Conservation (phyloP, 2,797 vertebrate species). For the Poecilia velifera region DNA sequence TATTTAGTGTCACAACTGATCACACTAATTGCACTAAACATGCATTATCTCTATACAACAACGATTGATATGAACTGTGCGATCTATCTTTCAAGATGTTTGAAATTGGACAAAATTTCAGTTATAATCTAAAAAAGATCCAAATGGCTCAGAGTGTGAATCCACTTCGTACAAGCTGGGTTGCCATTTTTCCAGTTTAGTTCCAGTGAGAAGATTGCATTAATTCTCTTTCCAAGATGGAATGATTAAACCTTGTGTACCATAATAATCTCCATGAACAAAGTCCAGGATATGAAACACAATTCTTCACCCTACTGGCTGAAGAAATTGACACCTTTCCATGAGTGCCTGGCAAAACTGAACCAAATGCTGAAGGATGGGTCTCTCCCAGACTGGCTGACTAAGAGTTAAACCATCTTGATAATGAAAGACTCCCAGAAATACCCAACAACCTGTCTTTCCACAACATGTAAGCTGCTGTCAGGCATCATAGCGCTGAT, state of each 20-base stretch:
- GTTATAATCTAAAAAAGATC: constrained; percentile 6
- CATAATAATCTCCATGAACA: not conserved
- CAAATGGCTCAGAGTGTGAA: constrained; percentile 19
- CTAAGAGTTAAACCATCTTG: not conserved
- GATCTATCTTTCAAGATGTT: not conserved
- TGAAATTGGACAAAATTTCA: not conserved
- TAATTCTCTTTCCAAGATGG: not conserved
- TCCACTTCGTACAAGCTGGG: not conserved
- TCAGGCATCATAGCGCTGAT: not conserved
- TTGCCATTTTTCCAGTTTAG: not conserved
- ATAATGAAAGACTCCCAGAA: not conserved
- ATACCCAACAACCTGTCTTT: not conserved
- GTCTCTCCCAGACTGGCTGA: not conserved
- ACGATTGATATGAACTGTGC: not conserved
- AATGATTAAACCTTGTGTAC: not conserved
- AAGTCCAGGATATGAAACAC: not conserved
- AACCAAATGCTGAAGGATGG: not conserved
- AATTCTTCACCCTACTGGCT: no score
- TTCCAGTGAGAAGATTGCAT: not conserved
- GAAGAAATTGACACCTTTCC: not conserved
- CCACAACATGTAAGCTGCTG: not conserved
- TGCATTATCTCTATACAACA: not conserved
- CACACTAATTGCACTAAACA: not conserved
- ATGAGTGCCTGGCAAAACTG: not conserved
- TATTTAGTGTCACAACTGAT: not conserved